Evolutionary conservation across 2,113 vertebrate genomes (phyloP), one percentile per base, ranked within the genome.

Genomic region (Sphyrna mokarran): DNA sequence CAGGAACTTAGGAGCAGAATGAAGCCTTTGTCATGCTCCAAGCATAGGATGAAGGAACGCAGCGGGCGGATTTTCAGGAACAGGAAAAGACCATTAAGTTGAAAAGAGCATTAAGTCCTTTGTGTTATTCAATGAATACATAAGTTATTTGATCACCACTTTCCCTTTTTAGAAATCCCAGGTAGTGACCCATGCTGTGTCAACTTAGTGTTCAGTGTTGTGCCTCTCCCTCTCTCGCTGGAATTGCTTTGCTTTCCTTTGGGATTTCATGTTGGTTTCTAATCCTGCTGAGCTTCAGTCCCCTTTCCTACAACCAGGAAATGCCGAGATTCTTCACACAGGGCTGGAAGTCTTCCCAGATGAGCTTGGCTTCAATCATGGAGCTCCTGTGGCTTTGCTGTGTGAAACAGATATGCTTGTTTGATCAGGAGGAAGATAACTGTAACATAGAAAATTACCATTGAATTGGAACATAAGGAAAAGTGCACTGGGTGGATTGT

Each of bases 331-430:
- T 68, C 58, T 94, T 94, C 63, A 68, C 58, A 94, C 63, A 68
- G 61, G n/a, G 90, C 33, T 94, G 90, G 90, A 68, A n/a, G n/a
- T 37, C 33, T 94, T 94, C 61, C 90, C 90, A 94, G 90, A 94
- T 40, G 90, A 94, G n/a, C 63, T 68, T 94, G 90, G 63, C 90
- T 22, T 94, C n/a, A 68, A 18, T 93, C 66, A 7, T 22, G 66
- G 63, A 18, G 16, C n/a, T 37, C 90, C 61, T n/a, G 16, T 94
- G n/a, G 90, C 63, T 94, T 68, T 94, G 61, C 61, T 94, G 16
- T 94, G 16, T 94, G 90, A 94, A 94, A 40, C 90, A 94, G 61
- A 68, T 68, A 66, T 16, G n/a, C 63, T n/a, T 94, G 16, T 66
- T 33, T 3, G 23, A 40, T 18, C 90, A 93, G 33, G 58, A 93